Percentiles rank a stretch among this genome's conserved stretches.
phyloP scores from a whole-genome alignment of 1,140 invertebrate species.

The Drosophila repleta region DNA sequence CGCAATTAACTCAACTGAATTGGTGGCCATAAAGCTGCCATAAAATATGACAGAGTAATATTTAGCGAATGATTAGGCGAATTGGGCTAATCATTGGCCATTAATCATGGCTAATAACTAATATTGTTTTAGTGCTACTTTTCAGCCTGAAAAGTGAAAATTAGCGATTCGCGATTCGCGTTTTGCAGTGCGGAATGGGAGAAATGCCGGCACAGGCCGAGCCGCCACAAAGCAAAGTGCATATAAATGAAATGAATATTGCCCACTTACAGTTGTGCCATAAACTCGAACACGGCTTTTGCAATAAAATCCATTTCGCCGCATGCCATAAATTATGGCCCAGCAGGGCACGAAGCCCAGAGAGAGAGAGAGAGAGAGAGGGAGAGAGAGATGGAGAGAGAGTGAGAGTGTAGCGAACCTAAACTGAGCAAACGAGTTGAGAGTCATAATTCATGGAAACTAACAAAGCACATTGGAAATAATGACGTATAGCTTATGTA shows the following conservation, averaged over 20 bases:
- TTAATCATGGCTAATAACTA: constrained; percentile 27
- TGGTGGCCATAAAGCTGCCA: constrained; percentile 48
- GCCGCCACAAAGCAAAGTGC: constrained; percentile 51
- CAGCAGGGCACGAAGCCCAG: constrained; percentile 15
- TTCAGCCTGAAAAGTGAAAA: constrained; percentile 46
- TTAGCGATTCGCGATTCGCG: constrained; percentile 29
- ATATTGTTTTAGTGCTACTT: constrained; percentile 19
- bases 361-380: constrained; percentile 10
- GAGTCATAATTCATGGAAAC: constrained; percentile 73
- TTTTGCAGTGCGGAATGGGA: not conserved
- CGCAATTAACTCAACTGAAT: constrained; percentile 65
- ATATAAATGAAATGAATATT: constrained; percentile 82
- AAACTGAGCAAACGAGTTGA: constrained; percentile 62
- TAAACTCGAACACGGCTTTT: constrained; percentile 79
- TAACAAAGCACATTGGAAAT: constrained; percentile 65
- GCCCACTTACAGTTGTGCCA: constrained; percentile 77
- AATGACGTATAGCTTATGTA: constrained; percentile 70
- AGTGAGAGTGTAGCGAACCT: constrained; percentile 24
- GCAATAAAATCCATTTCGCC: constrained; percentile 83
- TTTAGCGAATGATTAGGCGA: constrained; percentile 21
- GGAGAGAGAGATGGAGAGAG: constrained; percentile 6
- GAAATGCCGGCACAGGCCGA: constrained; percentile 34
- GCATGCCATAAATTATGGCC: constrained; percentile 81
- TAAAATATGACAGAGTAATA: constrained; percentile 53
- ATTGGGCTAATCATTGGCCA: constrained; percentile 27